Evolutionary conservation across 2,888 invertebrate species (phyloP), one percentile per base, ranked within the genome.

Genomic region (Calameuta idolon): DNA sequence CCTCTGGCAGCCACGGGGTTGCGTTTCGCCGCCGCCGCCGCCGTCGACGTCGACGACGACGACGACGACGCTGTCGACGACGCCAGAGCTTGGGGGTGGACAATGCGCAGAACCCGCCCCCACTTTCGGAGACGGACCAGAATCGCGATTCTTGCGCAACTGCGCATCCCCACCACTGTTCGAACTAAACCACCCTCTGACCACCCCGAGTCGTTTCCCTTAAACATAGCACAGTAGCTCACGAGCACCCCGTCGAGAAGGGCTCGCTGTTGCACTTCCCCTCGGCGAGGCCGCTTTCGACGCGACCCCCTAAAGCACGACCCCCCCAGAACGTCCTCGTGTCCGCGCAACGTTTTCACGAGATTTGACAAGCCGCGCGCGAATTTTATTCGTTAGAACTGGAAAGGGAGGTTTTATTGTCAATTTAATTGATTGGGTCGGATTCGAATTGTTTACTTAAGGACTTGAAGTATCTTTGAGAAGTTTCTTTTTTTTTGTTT

Each of bases 161-260:
- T 34, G 75, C 75, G 11, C 30, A 34, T 31, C 73, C 55, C 71
- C 71, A 71, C 71, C 33, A 71, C 31, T 34, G 1, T 71, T 31
- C 75, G 76, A 78, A 30, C 34, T 55, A 55, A 55, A 11, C 31
- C 78, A 78, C 78, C 78, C 78, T 55, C 75, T 37, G 69, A 78
- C 75, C 78, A 75, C 78, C 78, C 78, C 78, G 40, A 76, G 69
- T 78, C 78, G 73, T 82, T 83, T 84, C 84, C 85, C 88, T 88
- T 88, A 88, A 88, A 91, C 90, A 90, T 90, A 91, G 89, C 87
- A 91, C 91, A 91, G 91, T 91, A 90, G 91, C 91, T 91, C 87
- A 87, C 90, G 90, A 89, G 90, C 90, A 88, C 86, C 88, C 87
- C 85, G 83, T 83, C 87, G 87, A 87, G 85, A 89, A 90, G 90